These are phyloP conservation scores for Julus scanicus DNA, from an alignment of 2,888 invertebrate genomes.

Conservation along the genomic window DNA sequence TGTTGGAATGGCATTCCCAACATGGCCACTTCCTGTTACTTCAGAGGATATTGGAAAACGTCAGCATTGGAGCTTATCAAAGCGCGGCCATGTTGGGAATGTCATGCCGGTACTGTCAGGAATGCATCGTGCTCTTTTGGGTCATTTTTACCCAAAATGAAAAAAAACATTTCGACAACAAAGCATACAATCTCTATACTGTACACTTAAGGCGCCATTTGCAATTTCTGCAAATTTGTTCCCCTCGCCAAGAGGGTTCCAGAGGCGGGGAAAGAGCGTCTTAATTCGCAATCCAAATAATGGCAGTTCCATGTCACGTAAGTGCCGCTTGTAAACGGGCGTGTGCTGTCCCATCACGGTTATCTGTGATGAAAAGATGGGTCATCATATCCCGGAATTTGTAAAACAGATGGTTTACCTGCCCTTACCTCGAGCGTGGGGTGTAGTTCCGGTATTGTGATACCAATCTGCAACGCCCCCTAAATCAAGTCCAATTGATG, in stretches of 20 bases:
- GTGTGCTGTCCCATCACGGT: not conserved
- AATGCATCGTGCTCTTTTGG: too few relatives aligned
- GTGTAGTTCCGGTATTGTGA: not conserved
- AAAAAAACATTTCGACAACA: too few relatives aligned
- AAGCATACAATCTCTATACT: too few relatives aligned
- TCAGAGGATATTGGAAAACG: too few relatives aligned
- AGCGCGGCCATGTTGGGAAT: too few relatives aligned
- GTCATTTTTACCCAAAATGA: too few relatives aligned
- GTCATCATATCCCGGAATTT: not conserved
- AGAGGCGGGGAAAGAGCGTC: not conserved
- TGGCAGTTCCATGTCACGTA: conserved; percentile 11
- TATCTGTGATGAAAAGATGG: not conserved
- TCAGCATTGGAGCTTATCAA: too few relatives aligned
- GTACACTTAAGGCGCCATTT: not conserved
- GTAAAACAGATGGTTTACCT: conserved; percentile 42
- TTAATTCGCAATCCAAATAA: conserved; percentile 36
- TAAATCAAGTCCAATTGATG: not conserved
- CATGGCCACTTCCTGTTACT: too few relatives aligned
- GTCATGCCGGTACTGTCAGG: too few relatives aligned
- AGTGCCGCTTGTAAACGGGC: not conserved
- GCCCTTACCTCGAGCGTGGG: not conserved
- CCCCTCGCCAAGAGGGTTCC: not conserved
- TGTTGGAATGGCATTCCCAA: too few relatives aligned
- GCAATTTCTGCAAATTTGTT: not conserved
- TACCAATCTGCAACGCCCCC: conserved; percentile 23